Conservation (phyloP, 2,888 invertebrate species). For the Arge pagana region DNA sequence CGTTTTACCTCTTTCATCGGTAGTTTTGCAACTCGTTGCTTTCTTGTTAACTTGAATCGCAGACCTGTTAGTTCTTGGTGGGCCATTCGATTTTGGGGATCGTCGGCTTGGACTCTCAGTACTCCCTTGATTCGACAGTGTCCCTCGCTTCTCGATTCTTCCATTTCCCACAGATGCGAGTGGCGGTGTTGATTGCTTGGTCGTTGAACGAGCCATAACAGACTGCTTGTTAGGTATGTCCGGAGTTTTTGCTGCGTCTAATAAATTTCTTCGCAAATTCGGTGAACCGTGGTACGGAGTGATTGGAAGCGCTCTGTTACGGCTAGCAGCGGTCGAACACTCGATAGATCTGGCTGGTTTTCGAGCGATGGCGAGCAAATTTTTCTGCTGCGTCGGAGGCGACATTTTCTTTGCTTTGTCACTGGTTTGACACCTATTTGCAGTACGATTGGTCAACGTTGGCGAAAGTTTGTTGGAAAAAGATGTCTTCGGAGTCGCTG, state of each 20-base stretch:
- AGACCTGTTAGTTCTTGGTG: slow-evolving; percentile 36
- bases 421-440: slow-evolving; percentile 38
- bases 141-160: slow-evolving; percentile 41
- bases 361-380: slow-evolving; percentile 38
- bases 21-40: slow-evolving; percentile 31
- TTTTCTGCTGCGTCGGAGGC: slow-evolving; percentile 47
- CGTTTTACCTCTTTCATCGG: slow-evolving; percentile 43
- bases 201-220: slow-evolving; percentile 28
- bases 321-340: slow-evolving; percentile 52
- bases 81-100: slow-evolving; percentile 49
- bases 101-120: slow-evolving; percentile 49
- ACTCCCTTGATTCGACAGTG: slow-evolving; percentile 40
- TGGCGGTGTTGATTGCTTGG: neutral
- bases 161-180: slow-evolving; percentile 10
- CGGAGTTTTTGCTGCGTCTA: slow-evolving; percentile 62
- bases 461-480: slow-evolving; percentile 51
- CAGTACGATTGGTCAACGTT: slow-evolving; percentile 37
- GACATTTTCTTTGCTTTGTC: slow-evolving; percentile 47
- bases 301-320: slow-evolving; percentile 50
- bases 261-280: slow-evolving; percentile 60
- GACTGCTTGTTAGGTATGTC: slow-evolving; percentile 56
- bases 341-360: slow-evolving; percentile 50
- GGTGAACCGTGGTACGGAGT: slow-evolving; percentile 55
- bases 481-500: slow-evolving; percentile 45
- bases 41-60: slow-evolving; percentile 32